These are phyloP conservation scores for Takifugu ocellatus DNA, from an alignment of 2,797 vertebrate genomes.

Conservation along the genomic window DNA sequence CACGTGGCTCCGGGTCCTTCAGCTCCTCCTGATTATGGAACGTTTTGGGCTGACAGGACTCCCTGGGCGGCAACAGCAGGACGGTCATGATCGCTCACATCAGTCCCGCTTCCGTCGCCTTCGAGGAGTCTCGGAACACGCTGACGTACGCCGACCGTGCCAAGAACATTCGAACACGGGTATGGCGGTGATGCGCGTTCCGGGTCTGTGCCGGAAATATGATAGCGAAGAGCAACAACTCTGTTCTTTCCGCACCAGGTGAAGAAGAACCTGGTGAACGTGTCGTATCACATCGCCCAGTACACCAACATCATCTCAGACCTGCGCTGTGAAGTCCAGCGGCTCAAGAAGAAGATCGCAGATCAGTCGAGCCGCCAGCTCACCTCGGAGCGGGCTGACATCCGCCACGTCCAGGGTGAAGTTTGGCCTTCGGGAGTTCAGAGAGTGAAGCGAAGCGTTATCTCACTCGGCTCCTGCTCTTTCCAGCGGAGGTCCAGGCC, in stretches of 20 bases:
- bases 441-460: not conserved
- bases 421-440: not conserved
- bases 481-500: conserved; percentile 82
- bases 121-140: conserved; percentile 91
- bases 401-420: conserved; percentile 81
- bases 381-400: conserved; percentile 66
- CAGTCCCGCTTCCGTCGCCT: conserved; percentile 87
- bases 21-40: not conserved
- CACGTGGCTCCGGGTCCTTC: not conserved
- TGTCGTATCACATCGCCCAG: conserved; percentile 88
- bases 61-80: conserved; percentile 86
- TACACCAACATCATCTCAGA: conserved; percentile 87
- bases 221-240: not conserved
- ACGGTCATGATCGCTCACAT: conserved; percentile 96
- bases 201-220: too few species aligned
- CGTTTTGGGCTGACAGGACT: conserved; percentile 75
- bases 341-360: conserved; percentile 82
- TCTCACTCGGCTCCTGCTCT: not conserved
- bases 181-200: conserved; percentile 38
- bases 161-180: conserved; percentile 89
- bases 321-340: conserved; percentile 82
- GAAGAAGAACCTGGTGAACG: conserved; percentile 84
- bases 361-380: conserved; percentile 70
- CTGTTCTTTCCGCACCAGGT: conserved; percentile 68
- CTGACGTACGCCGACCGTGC: conserved; percentile 87